Percentiles rank a stretch among this genome's conserved stretches.
These are phyloP conservation scores for human (Homo sapiens) DNA, from an alignment of 2,113 vertebrate species.

Conservation along the genomic window GRCh38 chr5:88871501-88872000, in stretches of 20 bases:
- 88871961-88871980: background rate
- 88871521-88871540: conserved; percentile 46
- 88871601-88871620: background rate
- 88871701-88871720: background rate
- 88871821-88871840: background rate
- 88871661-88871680: conserved; percentile 50
- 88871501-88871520: conserved; percentile 59
- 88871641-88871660: conserved; percentile 38
- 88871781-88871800: background rate
- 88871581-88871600: background rate
- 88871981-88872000: background rate
- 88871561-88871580: conserved; percentile 18
- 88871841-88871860: conserved; percentile 12
- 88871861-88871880: background rate
- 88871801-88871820: background rate
- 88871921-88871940: background rate
- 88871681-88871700: background rate
- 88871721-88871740: background rate
- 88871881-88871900: background rate
- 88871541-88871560: conserved; percentile 46
- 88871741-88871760: background rate
- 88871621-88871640: conserved; percentile 18
- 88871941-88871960: conserved; percentile 23
- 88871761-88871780: conserved; percentile 25
- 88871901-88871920: background rate